Evolutionary conservation across 2,797 vertebrate species (phyloP).

Genomic region (Borostomias antarcticus): DNA sequence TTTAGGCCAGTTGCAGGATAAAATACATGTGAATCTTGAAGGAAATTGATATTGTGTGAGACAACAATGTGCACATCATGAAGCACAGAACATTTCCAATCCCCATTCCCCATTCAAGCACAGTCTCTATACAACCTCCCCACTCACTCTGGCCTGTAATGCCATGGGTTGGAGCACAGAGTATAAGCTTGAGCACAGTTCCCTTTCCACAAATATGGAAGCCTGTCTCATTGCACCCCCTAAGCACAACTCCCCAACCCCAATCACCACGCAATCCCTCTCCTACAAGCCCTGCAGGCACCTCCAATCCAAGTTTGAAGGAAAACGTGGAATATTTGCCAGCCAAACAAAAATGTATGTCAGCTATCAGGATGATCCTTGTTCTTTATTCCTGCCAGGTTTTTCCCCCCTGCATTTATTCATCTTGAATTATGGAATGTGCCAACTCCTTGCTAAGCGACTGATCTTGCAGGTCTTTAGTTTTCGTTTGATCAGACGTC

Average conservation of each 20-base stretch:
- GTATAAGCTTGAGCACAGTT: slow-evolving; percentile 17
- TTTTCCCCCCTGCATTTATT: slow-evolving; percentile 19
- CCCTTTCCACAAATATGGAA: slow-evolving; percentile 15
- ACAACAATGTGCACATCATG: slow-evolving; percentile 47
- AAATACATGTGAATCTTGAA: no score
- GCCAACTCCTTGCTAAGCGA: slow-evolving; percentile 58
- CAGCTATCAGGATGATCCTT: slow-evolving; percentile 22
- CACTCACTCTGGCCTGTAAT: background rate
- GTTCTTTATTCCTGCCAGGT: slow-evolving; percentile 45
- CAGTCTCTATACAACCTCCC: slow-evolving; percentile 31
- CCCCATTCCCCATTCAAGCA: slow-evolving; percentile 44
- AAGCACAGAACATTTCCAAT: slow-evolving; percentile 56
- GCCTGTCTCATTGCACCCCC: background rate
- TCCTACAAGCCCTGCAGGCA: no score
- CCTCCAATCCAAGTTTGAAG: background rate
- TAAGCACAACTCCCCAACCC: background rate
- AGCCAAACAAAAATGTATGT: slow-evolving; percentile 43
- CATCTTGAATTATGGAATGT: slow-evolving; percentile 44
- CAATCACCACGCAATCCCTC: background rate
- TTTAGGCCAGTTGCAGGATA: no score
- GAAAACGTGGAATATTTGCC: background rate
- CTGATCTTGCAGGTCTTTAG: slow-evolving; percentile 15
- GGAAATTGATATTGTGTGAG: slow-evolving; percentile 2
- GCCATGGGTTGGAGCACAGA: background rate
- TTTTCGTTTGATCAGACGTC: slow-evolving; percentile 38